Conservation (phyloP, 2,888 invertebrate genomes). For the Erebia palarica region DNA sequence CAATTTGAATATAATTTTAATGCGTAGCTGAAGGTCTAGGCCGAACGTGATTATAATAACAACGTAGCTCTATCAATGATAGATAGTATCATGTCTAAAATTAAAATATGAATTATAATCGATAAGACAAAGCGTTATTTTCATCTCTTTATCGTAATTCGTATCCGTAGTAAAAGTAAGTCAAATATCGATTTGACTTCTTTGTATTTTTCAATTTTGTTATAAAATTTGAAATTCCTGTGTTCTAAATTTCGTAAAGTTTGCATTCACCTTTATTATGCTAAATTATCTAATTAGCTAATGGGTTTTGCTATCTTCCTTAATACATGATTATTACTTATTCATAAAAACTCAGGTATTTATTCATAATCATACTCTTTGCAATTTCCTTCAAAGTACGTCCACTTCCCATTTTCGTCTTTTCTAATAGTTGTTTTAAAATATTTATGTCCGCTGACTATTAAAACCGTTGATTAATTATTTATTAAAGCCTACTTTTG, state of each 20-base stretch:
- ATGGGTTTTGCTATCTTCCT: too few relatives aligned
- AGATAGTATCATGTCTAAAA: slow-evolving; percentile 15
- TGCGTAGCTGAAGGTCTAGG: slow-evolving; percentile 34
- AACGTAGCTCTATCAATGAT: slow-evolving; percentile 13
- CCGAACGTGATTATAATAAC: slow-evolving; percentile 29
- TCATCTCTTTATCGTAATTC: neutral
- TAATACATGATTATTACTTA: too few relatives aligned
- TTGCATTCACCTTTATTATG: too few relatives aligned
- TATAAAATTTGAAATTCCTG: too few relatives aligned
- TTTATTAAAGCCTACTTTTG: slow-evolving; percentile 1
- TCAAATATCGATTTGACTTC: too few relatives aligned
- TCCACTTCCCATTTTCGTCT: neutral
- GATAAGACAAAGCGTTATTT: neutral
- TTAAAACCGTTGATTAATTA: neutral
- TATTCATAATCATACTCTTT: neutral
- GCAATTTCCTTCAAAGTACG: neutral
- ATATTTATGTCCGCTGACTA: slow-evolving; percentile 4
- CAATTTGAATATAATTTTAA: slow-evolving; percentile 35
- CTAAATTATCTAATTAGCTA: too few relatives aligned
- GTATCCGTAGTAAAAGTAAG: too few relatives aligned
- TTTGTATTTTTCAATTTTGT: too few relatives aligned
- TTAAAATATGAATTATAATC: neutral
- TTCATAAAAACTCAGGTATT: too few relatives aligned
- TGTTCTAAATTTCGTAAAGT: too few relatives aligned
- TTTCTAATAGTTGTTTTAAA: neutral